Evolutionary conservation across 2,888 invertebrate genomes (phyloP).

Genomic region (Colletes collaris): DNA sequence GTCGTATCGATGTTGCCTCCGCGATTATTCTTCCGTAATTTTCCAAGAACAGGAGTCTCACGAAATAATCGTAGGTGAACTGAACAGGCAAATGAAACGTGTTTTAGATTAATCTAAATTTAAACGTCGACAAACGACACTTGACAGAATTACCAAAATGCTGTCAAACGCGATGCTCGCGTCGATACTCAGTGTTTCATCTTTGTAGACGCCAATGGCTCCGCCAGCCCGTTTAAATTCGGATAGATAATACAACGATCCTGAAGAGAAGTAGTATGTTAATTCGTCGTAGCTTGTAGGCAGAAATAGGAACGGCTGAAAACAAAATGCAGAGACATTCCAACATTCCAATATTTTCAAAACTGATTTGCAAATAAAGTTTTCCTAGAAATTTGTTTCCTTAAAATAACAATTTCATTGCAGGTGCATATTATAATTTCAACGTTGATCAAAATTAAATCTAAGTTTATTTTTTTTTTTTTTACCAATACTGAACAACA

Average conservation of each 20-base stretch:
- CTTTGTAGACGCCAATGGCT: slow-evolving; percentile 5
- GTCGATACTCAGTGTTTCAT: slow-evolving; percentile 17
- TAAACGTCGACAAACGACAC: too few species aligned
- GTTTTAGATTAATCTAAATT: too few species aligned
- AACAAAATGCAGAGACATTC: background rate
- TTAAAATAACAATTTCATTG: too few species aligned
- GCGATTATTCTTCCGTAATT: background rate
- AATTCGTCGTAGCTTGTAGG: background rate
- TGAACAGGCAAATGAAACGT: background rate
- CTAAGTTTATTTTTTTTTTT: too few species aligned
- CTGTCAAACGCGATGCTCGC: slow-evolving; percentile 10
- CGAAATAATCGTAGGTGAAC: slow-evolving; percentile 14
- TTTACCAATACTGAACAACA: too few species aligned
- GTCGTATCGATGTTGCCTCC: background rate
- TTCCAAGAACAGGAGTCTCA: background rate
- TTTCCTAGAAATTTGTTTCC: too few species aligned
- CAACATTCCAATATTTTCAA: too few species aligned
- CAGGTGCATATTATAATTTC: too few species aligned
- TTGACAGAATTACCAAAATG: slow-evolving; percentile 24
- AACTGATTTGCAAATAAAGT: too few species aligned
- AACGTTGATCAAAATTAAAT: too few species aligned
- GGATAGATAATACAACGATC: slow-evolving; percentile 26
- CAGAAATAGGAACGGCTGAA: background rate
- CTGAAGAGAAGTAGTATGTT: slow-evolving; percentile 21
- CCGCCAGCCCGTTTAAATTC: slow-evolving; percentile 2